Evolutionary conservation across 2,888 invertebrate species (phyloP), one percentile per base, ranked within the genome.

Genomic region (Nomada lathburiana): DNA sequence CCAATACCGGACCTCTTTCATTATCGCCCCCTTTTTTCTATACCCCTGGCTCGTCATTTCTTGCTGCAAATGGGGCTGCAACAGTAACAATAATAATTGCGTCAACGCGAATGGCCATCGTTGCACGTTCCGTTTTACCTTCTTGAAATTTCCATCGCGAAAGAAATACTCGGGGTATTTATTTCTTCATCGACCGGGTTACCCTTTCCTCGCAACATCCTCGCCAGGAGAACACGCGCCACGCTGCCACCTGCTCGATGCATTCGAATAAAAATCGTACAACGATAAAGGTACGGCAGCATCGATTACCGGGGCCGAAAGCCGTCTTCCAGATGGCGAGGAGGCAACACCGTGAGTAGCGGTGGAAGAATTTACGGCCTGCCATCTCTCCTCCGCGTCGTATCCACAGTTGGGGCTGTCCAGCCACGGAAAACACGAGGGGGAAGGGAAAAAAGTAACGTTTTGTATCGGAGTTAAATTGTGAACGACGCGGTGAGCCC

Each of bases 281-380:
- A 59, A 47, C 47, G 26, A 47, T 23, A 36, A 67, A 20, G 11
- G 63, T n/a, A 44, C n/a, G 20, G 29, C 42, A 26, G 36, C 73
- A 18, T 50, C 59, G 50, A 47, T n/a, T n/a, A 4, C 29, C 47
- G 29, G 72, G 44, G 36, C 29, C 63, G 18, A 13, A 57, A 23
- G 60, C 55, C 63, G 70, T 62, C 47, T 63, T 57, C 63, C 70
- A 76, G 59, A 77, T 74, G 60, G 57, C 53, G 60, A 23, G 44
- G 9, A 47, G 42, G 36, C 9, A 36, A 26, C 26, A 9, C 18
- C 11, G 18, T 23, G 47, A 13, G 63, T 13, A 42, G 20, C n/a
- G 23, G 44, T 13, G 23, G 26, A 62, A 20, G 53, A 23, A 13
- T 55, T 29, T 52, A 52, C n/a, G 60, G 29, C 9, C n/a, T 70